Conservation (phyloP, 2,797 vertebrate genomes). For the Acipenser ruthenus region DNA sequence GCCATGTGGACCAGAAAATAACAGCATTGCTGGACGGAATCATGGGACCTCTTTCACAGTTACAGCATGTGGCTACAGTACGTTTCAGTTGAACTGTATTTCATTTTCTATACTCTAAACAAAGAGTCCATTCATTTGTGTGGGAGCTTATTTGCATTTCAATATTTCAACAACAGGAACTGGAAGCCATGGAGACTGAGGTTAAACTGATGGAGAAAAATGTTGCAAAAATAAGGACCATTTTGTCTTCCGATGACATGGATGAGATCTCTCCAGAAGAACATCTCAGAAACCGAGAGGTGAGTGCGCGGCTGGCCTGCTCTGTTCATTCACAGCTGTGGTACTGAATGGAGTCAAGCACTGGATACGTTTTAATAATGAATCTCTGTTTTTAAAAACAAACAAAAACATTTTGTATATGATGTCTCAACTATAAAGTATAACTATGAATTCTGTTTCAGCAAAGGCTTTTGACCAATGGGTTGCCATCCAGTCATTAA, state of each 20-base stretch:
- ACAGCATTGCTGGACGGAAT: conserved; percentile 66
- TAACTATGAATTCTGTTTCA: no score
- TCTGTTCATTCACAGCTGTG: no score
- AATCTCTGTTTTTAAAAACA: no score
- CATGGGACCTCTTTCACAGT: conserved; percentile 60
- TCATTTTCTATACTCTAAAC: no score
- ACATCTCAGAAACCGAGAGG: conserved; percentile 73
- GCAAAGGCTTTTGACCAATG: no score
- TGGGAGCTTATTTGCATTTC: no score
- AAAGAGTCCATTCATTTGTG: background rate
- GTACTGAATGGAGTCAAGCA: no score
- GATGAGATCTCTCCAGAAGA: conserved; percentile 66
- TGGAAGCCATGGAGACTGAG: conserved; percentile 77
- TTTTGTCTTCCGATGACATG: conserved; percentile 69
- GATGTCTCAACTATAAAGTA: no score
- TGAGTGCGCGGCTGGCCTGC: conserved; percentile 30
- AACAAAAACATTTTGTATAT: no score
- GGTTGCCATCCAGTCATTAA: no score
- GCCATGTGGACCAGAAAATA: conserved; percentile 56
- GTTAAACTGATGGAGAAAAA: conserved; percentile 73
- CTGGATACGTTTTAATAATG: no score
- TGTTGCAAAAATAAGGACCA: conserved; percentile 64
- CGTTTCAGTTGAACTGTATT: conserved; percentile 36
- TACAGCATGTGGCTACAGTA: conserved; percentile 74
- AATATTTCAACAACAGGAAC: conserved; percentile 53